A percentile compares a stretch with the other conserved stretches of the same genome.
Evolutionary conservation across 2,113 vertebrate genomes (phyloP).

Genomic region (Notarius lentiginosus): DNA sequence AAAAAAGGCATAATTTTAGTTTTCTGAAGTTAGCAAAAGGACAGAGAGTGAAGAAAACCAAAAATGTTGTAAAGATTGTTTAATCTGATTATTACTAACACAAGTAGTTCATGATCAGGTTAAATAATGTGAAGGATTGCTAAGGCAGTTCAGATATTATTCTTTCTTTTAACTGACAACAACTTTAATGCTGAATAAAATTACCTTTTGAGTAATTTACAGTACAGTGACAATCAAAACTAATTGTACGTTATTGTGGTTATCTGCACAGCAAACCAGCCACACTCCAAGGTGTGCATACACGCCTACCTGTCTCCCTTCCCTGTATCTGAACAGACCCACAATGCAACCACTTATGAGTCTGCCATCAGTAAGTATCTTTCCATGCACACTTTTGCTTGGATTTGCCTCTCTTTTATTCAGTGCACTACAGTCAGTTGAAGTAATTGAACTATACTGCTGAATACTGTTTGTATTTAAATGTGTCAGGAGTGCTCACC

Average conservation of each 20-base stretch:
- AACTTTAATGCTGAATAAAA: background rate
- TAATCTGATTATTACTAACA: background rate
- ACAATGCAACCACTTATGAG: constrained; percentile 85
- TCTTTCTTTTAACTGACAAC: background rate
- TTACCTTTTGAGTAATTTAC: background rate
- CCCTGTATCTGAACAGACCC: constrained; percentile 76
- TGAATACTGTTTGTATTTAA: background rate
- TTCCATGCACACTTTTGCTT: background rate
- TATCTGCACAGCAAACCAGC: constrained; percentile 80
- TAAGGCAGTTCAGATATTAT: background rate
- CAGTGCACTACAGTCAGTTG: background rate
- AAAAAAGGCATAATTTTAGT: background rate
- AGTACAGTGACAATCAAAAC: background rate
- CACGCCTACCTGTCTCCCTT: constrained; percentile 92
- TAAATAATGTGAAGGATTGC: background rate
- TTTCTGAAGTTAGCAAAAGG: background rate
- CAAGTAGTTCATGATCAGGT: background rate
- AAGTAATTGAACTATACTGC: background rate
- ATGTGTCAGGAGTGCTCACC: background rate
- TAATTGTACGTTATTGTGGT: constrained; percentile 11
- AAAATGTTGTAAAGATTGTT: background rate
- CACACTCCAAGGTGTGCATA: constrained; percentile 80
- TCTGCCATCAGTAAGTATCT: constrained; percentile 87
- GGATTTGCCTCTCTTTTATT: background rate
- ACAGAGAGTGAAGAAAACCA: background rate